phyloP scores from a whole-genome alignment of 1,140 invertebrate species.

The Fragariocoptes setiger region DNA sequence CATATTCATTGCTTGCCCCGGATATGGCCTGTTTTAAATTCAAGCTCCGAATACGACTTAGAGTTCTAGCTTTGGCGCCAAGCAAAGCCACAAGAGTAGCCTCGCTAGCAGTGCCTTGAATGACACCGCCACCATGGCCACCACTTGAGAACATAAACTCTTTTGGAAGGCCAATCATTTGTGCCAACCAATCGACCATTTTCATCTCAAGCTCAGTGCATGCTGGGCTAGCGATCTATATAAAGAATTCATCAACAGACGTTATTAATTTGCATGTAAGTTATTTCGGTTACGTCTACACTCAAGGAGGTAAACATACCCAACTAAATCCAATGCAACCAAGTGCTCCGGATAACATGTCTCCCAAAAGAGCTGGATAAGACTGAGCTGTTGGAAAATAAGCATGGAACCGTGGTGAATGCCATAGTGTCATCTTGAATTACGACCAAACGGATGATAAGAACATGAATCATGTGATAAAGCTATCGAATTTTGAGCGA shows the following conservation, averaged over 20 bases:
- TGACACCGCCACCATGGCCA: slow-evolving; percentile 23
- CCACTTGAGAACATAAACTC: slow-evolving; percentile 22
- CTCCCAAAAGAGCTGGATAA: slow-evolving; percentile 85
- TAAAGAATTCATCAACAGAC: slow-evolving; percentile 1
- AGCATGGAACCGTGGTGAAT: slow-evolving; percentile 63
- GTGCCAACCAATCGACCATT: slow-evolving; percentile 23
- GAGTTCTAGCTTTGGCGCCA: slow-evolving; percentile 30
- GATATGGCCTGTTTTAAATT: not conserved
- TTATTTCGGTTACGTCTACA: too few species aligned
- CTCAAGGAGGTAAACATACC: too few species aligned
- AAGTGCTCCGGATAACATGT: slow-evolving; percentile 78
- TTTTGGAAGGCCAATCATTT: slow-evolving; percentile 23
- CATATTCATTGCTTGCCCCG: too few species aligned
- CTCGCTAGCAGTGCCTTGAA: slow-evolving; percentile 56
- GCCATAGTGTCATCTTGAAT: slow-evolving; percentile 70
- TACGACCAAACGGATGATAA: too few species aligned
- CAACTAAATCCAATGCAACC: slow-evolving; percentile 95
- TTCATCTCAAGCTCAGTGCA: slow-evolving; percentile 23
- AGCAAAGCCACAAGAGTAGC: slow-evolving; percentile 48
- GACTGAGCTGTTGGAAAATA: slow-evolving; percentile 95
- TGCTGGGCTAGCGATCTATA: slow-evolving; percentile 21
- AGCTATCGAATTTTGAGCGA: too few species aligned
- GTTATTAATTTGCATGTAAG: too few species aligned
- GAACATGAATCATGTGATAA: too few species aligned
- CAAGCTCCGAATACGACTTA: not conserved